These are phyloP conservation scores for Peromyscus leucopus DNA, from an alignment of 2,113 vertebrate genomes.

Conservation along the genomic window DNA sequence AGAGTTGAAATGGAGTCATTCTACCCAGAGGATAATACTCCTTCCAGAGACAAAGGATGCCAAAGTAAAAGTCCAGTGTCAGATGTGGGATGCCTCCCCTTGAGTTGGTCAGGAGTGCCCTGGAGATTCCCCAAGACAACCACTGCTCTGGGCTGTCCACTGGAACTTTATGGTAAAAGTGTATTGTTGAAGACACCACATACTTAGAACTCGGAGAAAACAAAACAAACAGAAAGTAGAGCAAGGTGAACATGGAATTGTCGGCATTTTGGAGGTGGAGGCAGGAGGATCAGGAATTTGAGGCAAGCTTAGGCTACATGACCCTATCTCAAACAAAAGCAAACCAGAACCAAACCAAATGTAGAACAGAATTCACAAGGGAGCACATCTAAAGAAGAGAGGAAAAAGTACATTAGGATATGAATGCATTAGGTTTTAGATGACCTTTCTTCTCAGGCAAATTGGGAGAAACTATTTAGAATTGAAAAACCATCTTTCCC, in stretches of 20 bases:
- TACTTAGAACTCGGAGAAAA: background rate
- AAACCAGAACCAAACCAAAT: background rate
- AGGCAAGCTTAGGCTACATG: background rate
- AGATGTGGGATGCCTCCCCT: background rate
- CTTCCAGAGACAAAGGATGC: background rate
- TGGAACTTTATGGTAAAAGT: background rate
- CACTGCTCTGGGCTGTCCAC: background rate
- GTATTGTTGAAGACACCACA: background rate
- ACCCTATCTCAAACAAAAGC: background rate
- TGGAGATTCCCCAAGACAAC: background rate
- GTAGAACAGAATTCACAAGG: background rate
- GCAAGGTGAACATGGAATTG: too few relatives aligned
- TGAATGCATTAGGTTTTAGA: slow-evolving; percentile 3
- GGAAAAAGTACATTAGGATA: background rate
- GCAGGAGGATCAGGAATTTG: background rate
- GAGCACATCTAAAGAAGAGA: background rate
- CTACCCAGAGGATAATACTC: background rate
- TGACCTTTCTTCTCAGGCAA: slow-evolving; percentile 39
- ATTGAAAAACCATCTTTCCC: slow-evolving; percentile 44
- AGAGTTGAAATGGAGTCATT: background rate
- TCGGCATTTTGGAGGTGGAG: background rate
- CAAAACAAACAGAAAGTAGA: background rate
- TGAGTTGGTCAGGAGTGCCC: too few relatives aligned
- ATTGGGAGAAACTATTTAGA: slow-evolving; percentile 36
- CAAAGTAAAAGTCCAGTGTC: background rate